phyloP scores from a whole-genome alignment of 2,888 invertebrate genomes.

The Leptarthrus brevirostris region DNA sequence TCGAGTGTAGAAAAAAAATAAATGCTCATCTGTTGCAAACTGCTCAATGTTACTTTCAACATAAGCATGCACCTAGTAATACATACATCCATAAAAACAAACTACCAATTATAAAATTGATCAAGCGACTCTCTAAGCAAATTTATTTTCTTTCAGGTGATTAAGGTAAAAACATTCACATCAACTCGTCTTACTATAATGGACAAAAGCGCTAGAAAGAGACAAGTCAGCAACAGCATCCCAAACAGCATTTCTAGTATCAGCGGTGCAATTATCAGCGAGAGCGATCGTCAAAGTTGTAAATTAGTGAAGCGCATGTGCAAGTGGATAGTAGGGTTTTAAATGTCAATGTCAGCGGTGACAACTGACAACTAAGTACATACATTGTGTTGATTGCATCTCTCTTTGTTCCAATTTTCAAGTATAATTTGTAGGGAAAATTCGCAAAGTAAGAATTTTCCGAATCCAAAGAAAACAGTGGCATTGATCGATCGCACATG shows the following conservation, averaged over 20 bases:
- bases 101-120: no score
- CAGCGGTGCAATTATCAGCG: constrained; percentile 6
- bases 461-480: background rate
- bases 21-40: no score
- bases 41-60: no score
- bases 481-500: background rate
- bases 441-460: background rate
- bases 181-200: constrained; percentile 8
- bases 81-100: no score
- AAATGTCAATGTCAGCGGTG: constrained; percentile 26
- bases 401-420: background rate
- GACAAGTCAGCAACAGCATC: constrained; percentile 11
- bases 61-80: no score
- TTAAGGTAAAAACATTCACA: background rate
- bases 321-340: constrained; percentile 42
- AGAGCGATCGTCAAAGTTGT: constrained; percentile 21
- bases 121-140: no score
- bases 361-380: constrained; percentile 7
- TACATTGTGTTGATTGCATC: background rate
- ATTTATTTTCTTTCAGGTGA: constrained; percentile 19
- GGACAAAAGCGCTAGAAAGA: constrained; percentile 11
- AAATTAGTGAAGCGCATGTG: constrained; percentile 20
- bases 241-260: constrained; percentile 11
- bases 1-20: no score
- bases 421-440: constrained; percentile 11